Conservation (phyloP, 2,888 invertebrate genomes). For the Euplagia quadripunctaria region DNA sequence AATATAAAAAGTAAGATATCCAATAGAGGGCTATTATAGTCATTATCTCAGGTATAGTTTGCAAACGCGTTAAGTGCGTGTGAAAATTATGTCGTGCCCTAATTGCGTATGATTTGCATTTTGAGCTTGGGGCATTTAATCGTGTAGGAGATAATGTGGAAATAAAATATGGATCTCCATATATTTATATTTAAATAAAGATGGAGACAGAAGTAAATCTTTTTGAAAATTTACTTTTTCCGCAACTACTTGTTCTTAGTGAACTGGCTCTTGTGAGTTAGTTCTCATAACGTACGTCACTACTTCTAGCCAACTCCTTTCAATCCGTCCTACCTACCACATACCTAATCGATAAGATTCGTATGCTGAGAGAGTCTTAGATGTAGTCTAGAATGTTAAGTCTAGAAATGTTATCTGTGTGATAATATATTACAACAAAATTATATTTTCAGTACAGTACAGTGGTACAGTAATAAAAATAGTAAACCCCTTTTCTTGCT, state of each 20-base stretch:
- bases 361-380: background rate
- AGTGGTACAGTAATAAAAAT: background rate
- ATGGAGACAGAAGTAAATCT: background rate
- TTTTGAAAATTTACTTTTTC: too few species aligned
- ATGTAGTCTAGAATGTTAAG: background rate
- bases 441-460: too few species aligned
- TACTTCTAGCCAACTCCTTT: background rate
- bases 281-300: background rate
- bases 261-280: background rate
- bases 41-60: slow-evolving; percentile 19
- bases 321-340: too few species aligned
- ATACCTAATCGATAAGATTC: too few species aligned
- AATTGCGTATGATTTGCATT: slow-evolving; percentile 12
- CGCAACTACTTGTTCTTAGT: too few species aligned
- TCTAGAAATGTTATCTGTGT: background rate
- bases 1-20: slow-evolving; percentile 7
- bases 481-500: background rate
- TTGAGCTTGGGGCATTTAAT: slow-evolving; percentile 1
- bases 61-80: slow-evolving; percentile 22
- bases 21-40: slow-evolving; percentile 10
- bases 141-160: background rate
- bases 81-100: slow-evolving; percentile 17
- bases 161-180: background rate
- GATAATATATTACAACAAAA: background rate
- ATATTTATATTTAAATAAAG: background rate